These are phyloP conservation scores for Aporophyla nigra DNA, from an alignment of 2,888 invertebrate genomes.

Conservation along the genomic window DNA sequence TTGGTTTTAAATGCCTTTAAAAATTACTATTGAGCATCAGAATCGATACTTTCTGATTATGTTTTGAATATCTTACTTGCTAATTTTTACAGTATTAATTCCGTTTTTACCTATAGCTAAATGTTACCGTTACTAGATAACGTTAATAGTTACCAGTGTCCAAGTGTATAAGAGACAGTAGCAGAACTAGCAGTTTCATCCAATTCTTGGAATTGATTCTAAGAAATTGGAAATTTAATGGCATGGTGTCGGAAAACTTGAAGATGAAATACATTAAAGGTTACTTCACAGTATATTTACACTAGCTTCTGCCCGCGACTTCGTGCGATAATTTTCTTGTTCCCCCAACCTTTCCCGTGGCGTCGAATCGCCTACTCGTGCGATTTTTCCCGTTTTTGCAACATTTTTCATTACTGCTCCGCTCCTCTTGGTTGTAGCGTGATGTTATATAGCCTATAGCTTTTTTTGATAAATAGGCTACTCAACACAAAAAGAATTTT, in stretches of 20 bases:
- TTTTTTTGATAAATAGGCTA: no score
- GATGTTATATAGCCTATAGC: no score
- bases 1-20: no score
- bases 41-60: constrained; percentile 8
- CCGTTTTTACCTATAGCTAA: neutral
- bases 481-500: no score
- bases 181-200: neutral
- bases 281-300: neutral
- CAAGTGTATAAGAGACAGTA: neutral
- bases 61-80: neutral
- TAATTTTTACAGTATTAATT: constrained; percentile 1
- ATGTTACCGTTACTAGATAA: neutral
- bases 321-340: no score
- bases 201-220: neutral
- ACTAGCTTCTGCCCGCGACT: no score
- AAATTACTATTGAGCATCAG: neutral
- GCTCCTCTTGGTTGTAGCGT: no score
- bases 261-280: neutral
- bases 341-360: no score
- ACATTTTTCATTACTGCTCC: no score
- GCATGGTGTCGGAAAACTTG: neutral
- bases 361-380: no score
- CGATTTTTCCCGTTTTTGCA: no score
- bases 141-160: neutral
- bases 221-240: constrained; percentile 8